These are phyloP conservation scores for Hyposmocoma kahamanoa DNA, from an alignment of 1,140 invertebrate genomes.

Conservation along the genomic window DNA sequence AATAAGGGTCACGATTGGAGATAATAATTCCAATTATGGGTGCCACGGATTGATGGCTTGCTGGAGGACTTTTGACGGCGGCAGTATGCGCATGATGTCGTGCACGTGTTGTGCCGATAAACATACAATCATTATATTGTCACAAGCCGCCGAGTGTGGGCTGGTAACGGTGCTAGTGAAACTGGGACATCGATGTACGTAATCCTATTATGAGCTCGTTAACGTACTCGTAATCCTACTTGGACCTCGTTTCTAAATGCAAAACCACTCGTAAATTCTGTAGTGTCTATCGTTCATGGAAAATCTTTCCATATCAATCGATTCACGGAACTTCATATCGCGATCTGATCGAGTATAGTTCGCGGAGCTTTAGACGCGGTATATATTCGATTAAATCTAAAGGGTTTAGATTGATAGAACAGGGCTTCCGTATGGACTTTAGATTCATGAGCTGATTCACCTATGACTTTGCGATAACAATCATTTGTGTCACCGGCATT, in stretches of 20 bases:
- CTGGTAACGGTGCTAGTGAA: slow-evolving; percentile 53
- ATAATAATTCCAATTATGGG: slow-evolving; percentile 15
- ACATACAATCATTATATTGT: slow-evolving; percentile 65
- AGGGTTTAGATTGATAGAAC: too few relatives aligned
- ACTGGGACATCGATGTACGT: slow-evolving; percentile 54
- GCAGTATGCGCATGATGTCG: slow-evolving; percentile 20
- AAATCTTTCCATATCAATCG: slow-evolving; percentile 12
- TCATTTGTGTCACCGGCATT: too few relatives aligned
- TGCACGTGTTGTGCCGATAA: slow-evolving; percentile 34
- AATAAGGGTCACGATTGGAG: slow-evolving; percentile 17
- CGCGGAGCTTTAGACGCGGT: too few relatives aligned
- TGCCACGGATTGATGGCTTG: slow-evolving; percentile 39
- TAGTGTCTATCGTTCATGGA: slow-evolving; percentile 5
- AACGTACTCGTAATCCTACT: slow-evolving; percentile 61
- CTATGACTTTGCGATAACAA: too few relatives aligned
- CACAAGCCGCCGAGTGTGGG: slow-evolving; percentile 40
- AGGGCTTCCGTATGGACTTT: too few relatives aligned
- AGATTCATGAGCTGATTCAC: too few relatives aligned
- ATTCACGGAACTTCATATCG: too few relatives aligned
- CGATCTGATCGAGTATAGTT: too few relatives aligned
- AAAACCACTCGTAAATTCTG: not conserved
- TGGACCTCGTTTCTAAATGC: slow-evolving; percentile 10
- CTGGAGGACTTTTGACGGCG: slow-evolving; percentile 26
- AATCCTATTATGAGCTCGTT: slow-evolving; percentile 70
- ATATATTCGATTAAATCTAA: too few relatives aligned